These are phyloP conservation scores for Rhincodon typus DNA, from an alignment of 2,797 vertebrate genomes.

Conservation along the genomic window DNA sequence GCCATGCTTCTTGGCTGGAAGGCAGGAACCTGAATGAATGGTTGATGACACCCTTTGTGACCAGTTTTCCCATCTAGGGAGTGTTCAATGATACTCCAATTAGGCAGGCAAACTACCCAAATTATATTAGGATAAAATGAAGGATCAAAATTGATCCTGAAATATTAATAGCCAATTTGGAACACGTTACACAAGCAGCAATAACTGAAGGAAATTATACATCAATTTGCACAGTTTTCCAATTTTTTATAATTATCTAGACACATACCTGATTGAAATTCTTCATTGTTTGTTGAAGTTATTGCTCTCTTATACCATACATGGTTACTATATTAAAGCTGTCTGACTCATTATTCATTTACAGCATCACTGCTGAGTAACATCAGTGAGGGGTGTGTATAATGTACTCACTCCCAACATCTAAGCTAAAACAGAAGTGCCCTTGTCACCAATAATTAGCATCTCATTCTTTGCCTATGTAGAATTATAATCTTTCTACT, in stretches of 20 bases:
- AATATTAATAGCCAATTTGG: neutral
- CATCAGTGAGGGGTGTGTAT: neutral
- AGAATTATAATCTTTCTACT: neutral
- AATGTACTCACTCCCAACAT: neutral
- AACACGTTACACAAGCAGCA: neutral
- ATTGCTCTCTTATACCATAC: neutral
- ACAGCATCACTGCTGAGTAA: neutral
- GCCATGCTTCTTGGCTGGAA: no score
- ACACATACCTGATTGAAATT: neutral
- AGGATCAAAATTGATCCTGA: neutral
- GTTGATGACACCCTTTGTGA: no score
- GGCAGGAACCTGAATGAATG: no score
- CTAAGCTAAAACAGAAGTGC: neutral
- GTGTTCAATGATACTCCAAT: neutral
- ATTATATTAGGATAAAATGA: neutral
- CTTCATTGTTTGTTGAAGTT: neutral
- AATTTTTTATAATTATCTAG: neutral
- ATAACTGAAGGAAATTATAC: neutral
- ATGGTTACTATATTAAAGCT: neutral
- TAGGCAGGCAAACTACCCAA: neutral
- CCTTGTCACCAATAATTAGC: conserved; percentile 2
- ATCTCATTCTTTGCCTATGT: neutral
- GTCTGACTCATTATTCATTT: conserved; percentile 31
- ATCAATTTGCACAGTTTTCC: neutral
- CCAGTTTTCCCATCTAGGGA: neutral